phyloP scores from a whole-genome alignment of 2,888 invertebrate species.

The Metalampra italica region DNA sequence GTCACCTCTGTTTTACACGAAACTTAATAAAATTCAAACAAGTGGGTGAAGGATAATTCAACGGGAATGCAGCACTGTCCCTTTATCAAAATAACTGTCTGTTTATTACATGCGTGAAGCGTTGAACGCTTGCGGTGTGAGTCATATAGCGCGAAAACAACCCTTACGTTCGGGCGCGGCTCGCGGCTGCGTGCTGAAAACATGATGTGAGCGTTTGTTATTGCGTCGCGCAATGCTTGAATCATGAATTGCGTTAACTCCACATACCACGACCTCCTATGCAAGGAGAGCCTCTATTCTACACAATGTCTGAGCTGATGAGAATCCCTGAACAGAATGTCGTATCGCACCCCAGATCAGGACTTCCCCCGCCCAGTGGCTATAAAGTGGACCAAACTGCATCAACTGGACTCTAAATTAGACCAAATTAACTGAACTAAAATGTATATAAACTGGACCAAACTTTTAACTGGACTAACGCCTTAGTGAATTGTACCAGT shows the following conservation, averaged over 20 bases:
- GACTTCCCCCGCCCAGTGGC: no score
- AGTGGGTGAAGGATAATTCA: slow-evolving; percentile 70
- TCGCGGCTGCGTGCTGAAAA: neutral
- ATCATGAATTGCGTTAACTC: slow-evolving; percentile 6
- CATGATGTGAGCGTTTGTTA: slow-evolving; percentile 6
- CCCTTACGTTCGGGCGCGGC: neutral
- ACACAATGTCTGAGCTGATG: no score
- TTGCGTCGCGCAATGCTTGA: slow-evolving; percentile 4
- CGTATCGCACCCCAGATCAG: no score
- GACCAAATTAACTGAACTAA: no score
- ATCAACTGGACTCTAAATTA: no score
- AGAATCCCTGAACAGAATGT: no score
- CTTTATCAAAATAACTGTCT: slow-evolving; percentile 31
- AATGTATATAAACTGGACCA: no score
- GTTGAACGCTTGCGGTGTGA: slow-evolving; percentile 3
- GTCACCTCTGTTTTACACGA: slow-evolving; percentile 54
- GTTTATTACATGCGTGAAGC: slow-evolving; percentile 1
- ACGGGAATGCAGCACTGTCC: slow-evolving; percentile 21
- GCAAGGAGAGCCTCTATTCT: neutral
- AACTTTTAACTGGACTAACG: no score
- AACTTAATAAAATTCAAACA: slow-evolving; percentile 54
- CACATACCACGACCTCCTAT: slow-evolving; percentile 1
- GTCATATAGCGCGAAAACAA: slow-evolving; percentile 1
- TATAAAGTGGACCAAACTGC: no score
- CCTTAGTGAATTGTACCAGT: no score